These are phyloP conservation scores for Pandemis heparana DNA, from an alignment of 2,888 invertebrate species.

Conservation along the genomic window DNA sequence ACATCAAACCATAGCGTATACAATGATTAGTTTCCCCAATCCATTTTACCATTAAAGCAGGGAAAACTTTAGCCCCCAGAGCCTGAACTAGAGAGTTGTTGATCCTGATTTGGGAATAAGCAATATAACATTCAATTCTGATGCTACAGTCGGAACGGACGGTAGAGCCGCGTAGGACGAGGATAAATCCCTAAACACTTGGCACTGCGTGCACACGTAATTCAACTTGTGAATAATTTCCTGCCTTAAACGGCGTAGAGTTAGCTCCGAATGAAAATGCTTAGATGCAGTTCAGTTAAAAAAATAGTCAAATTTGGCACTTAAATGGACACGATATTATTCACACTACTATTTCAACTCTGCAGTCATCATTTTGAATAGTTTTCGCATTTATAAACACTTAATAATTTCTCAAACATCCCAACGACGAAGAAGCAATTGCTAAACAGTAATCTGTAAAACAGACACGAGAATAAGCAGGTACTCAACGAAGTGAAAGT, in stretches of 20 bases:
- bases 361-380: too few relatives aligned
- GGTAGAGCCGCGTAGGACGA: neutral
- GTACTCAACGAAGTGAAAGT: neutral
- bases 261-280: too few relatives aligned
- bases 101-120: constrained; percentile 5
- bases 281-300: too few relatives aligned
- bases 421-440: too few relatives aligned
- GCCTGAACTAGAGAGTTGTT: neutral
- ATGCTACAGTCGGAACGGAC: neutral
- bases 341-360: too few relatives aligned
- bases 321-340: too few relatives aligned
- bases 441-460: too few relatives aligned
- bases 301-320: too few relatives aligned
- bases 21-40: constrained; percentile 6
- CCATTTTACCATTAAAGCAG: constrained; percentile 31
- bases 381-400: too few relatives aligned
- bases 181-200: neutral
- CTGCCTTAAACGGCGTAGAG: too few relatives aligned
- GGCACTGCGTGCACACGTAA: neutral
- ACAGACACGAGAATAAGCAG: neutral
- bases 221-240: neutral
- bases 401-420: too few relatives aligned
- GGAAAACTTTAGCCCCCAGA: constrained; percentile 29
- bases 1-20: constrained; percentile 1
- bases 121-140: constrained; percentile 4